Evolutionary conservation across 2,888 invertebrate genomes (phyloP), one percentile per base, ranked within the genome.

Genomic region (Ennomos fuscantarius): DNA sequence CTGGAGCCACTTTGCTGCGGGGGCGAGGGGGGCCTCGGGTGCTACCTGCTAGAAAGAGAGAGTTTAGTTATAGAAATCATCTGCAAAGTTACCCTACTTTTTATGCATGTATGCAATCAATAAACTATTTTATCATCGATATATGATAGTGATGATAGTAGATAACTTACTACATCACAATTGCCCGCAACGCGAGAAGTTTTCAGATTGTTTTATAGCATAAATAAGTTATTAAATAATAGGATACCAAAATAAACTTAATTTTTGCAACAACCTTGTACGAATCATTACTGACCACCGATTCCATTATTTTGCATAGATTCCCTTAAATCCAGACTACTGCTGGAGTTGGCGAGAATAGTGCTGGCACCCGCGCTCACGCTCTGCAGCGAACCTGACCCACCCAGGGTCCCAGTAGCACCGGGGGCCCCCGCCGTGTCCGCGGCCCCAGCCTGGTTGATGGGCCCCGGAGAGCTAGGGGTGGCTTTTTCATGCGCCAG

Each of bases 331-430:
- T 93, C 85, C 60, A 92, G 74, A 66, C 89, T 90, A 74, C 84
- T 84, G 64, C 78, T 84, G 47, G 91, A 90, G 59, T 93, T 93
- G 12, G 94, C 94, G 40, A 95, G 86, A 55, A 94, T 94, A 43
- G 93, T 93, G 66, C 93, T 93, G 52, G 94, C 93, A 42, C 93
- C 93, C 8, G 93, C 93, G 15, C 93, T 93, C 59, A 94, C 89
- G 69, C 93, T 93, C 70, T 93, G 91, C 73, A 93, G 81, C 2
- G 93, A 93, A 47, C 93, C 93, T 10, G 87, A 74, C 39, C 69
- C 66, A 34, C 62, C 75, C 49, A 54, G 59, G 31, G 60, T 24
- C 24, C 24, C 24, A 6, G 24, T 24, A 0, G 24, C 24, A 2
- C 24, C 32, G 34, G 52, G 12, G 46, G 56, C 51, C n/a, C 12